Base-by-base conservation (phyloP, 2,888 invertebrate species). In the Lymantria monacha region DNA sequence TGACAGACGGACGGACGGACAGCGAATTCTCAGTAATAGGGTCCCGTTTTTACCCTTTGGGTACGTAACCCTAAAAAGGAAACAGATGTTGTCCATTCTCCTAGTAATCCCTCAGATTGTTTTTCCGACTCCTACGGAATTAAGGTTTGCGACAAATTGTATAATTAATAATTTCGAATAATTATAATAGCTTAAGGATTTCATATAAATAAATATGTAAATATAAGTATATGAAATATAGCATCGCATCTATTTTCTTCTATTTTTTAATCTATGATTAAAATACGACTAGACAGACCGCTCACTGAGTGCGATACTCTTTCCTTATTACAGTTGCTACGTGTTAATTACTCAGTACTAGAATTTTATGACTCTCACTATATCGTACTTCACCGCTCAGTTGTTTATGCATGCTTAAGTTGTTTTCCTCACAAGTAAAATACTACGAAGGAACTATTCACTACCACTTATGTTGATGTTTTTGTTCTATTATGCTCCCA, bases 291-390 rank as follows among this genome's bases (percentile, higher is more conserved):
- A 70, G 72, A 72, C 75, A 62, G 67, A 69, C 67, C 59, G 63
- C 68, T 74, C 69, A 72, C 69, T 66, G 65, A 73, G 72, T 68
- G 67, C 64, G 67, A 70, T 72, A 72, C 72, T 79, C 74, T 74
- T 80, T 76, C 74, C 72, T 74, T 71, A 72, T 72, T 69, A 75
- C 69, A 60, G 48, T 59, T 61, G 59, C 62, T 68, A 74, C 74
- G 79, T 81, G 79, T 74, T 80, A 79, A 80, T 81, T 79, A 77
- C 76, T 64, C 59, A 68, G 64, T 66, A 67, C 70, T 68, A 72
- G 59, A 62, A 72, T 77, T 80, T 78, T 79, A 79, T 70, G 77
- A 41, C 60, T 33, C 63, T 61, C 66, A 66, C 69, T 73, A 56
- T 54, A 60, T 54, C 53, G 64, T 51, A 58, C 56, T 61, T 55